phyloP scores from a whole-genome alignment of 2,113 vertebrate genomes.

The Tinamus guttatus region DNA sequence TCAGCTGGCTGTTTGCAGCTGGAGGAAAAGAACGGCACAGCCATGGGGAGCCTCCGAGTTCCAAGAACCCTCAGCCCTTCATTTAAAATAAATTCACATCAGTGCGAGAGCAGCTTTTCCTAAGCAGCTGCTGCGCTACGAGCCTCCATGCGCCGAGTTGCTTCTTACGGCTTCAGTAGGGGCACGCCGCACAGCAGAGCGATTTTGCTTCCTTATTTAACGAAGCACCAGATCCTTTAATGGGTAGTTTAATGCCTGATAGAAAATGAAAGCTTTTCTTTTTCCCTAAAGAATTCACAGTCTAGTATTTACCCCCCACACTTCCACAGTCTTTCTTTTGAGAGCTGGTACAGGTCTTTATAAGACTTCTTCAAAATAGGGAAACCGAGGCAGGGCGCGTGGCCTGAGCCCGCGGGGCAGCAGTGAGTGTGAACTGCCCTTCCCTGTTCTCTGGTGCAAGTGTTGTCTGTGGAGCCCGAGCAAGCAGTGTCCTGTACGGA shows the following conservation, averaged over 20 bases:
- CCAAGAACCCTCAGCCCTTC: background rate
- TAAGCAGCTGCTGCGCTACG: background rate
- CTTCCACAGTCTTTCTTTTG: background rate
- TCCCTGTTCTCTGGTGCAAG: background rate
- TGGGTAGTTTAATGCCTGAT: background rate
- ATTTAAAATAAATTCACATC: background rate
- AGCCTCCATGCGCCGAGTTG: fast-evolving
- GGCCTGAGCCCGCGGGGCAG: background rate
- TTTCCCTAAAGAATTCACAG: background rate
- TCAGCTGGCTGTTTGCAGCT: too few species aligned
- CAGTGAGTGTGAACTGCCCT: background rate
- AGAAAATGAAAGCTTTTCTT: background rate
- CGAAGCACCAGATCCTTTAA: background rate
- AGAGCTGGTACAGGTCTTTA: background rate
- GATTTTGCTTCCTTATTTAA: background rate
- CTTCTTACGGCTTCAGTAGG: background rate
- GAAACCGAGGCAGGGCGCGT: background rate
- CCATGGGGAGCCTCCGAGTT: background rate
- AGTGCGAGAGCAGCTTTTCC: background rate
- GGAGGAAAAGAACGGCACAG: background rate
- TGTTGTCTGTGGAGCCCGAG: background rate
- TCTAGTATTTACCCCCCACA: background rate
- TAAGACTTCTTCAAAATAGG: background rate
- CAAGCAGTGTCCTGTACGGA: background rate
- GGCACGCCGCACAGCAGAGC: background rate